These are phyloP conservation scores for Temnothorax longispinosus DNA, from an alignment of 1,140 invertebrate genomes.

Conservation along the genomic window DNA sequence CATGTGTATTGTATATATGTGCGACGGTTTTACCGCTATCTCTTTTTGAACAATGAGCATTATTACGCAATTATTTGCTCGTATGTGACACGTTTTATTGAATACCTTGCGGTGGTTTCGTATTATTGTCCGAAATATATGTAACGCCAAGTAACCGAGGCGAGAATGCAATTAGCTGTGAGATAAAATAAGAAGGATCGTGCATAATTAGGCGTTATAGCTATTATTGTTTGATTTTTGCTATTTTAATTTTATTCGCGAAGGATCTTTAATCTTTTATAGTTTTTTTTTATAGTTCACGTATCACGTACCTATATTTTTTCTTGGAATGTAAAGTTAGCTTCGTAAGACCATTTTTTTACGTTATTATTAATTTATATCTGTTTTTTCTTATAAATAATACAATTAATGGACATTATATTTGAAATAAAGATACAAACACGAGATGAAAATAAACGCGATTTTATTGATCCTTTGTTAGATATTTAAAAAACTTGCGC, in stretches of 20 bases:
- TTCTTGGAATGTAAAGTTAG: neutral
- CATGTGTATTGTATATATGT: neutral
- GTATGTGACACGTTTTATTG: neutral
- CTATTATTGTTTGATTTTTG: neutral
- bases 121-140: neutral
- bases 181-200: neutral
- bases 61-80: neutral
- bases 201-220: neutral
- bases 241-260: neutral
- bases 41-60: neutral
- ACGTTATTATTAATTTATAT: neutral
- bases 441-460: neutral
- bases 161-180: neutral
- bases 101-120: neutral
- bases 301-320: neutral
- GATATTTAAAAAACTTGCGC: neutral
- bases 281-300: neutral
- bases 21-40: neutral
- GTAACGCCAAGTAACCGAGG: neutral
- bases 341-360: neutral
- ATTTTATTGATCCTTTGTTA: neutral
- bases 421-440: neutral
- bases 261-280: neutral
- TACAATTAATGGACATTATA: neutral
- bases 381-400: too few species aligned